phyloP scores from a whole-genome alignment of 2,797 vertebrate genomes.

The Danio tinwini region DNA sequence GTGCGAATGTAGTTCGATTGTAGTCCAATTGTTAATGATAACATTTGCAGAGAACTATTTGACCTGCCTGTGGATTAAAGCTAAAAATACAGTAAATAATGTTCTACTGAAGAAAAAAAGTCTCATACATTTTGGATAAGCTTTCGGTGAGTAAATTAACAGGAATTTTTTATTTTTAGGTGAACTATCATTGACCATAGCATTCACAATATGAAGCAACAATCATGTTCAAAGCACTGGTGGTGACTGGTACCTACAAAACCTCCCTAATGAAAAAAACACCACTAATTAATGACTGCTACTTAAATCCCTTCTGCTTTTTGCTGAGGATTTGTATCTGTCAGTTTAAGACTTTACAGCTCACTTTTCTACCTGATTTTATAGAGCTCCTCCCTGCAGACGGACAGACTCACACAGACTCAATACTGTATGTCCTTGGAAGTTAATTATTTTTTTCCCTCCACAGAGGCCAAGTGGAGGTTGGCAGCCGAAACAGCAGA shows the following conservation, averaged over 20 bases:
- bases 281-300: neutral
- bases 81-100: no score
- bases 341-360: constrained; percentile 14
- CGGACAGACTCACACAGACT: constrained; percentile 21
- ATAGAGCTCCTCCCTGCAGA: neutral
- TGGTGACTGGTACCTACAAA: neutral
- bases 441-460: constrained; percentile 53
- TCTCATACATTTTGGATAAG: no score
- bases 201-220: neutral
- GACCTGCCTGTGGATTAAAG: no score
- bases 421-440: constrained; percentile 47
- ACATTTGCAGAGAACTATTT: no score
- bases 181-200: neutral
- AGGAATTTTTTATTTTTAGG: no score
- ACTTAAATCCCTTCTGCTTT: neutral
- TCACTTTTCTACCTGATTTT: constrained; percentile 17
- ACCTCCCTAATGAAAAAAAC: neutral
- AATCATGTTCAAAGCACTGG: neutral
- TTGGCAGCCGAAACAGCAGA: constrained; percentile 52
- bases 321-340: neutral
- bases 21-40: no score
- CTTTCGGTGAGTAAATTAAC: no score
- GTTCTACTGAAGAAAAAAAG: no score
- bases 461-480: constrained; percentile 39
- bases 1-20: no score